These are phyloP conservation scores for Thelaira solivaga DNA, from an alignment of 2,888 invertebrate genomes.

Conservation along the genomic window DNA sequence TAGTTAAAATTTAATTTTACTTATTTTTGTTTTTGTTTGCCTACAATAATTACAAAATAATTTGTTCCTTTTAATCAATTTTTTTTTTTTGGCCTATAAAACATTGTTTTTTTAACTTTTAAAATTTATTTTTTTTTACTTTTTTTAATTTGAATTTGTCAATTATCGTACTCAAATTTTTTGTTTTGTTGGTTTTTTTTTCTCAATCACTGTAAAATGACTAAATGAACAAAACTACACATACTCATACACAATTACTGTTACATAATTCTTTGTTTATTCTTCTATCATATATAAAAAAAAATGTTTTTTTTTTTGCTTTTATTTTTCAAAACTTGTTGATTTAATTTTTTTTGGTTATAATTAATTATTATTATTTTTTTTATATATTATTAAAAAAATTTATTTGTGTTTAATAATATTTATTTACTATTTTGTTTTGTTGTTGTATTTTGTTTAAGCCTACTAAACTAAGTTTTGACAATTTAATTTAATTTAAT, in stretches of 20 bases:
- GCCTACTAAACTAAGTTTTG: slow-evolving; percentile 37
- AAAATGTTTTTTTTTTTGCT: background rate
- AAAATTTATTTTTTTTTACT: background rate
- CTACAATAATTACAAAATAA: background rate
- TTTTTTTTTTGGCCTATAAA: slow-evolving; percentile 41
- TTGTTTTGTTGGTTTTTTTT: too few relatives aligned
- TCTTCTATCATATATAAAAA: too few relatives aligned
- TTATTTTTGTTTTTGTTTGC: slow-evolving; percentile 10
- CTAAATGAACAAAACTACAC: too few relatives aligned
- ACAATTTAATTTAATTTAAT: too few relatives aligned
- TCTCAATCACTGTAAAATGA: too few relatives aligned
- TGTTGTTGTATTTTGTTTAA: slow-evolving; percentile 26
- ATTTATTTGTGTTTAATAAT: slow-evolving; percentile 30
- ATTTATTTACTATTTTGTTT: background rate
- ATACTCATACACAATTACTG: too few relatives aligned
- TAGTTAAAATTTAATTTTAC: background rate
- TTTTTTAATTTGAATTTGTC: slow-evolving; percentile 11
- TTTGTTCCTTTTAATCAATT: slow-evolving; percentile 18
- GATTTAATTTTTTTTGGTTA: slow-evolving; percentile 7
- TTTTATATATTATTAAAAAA: too few relatives aligned
- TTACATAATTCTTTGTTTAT: too few relatives aligned
- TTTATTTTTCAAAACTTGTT: background rate
- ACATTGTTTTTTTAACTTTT: slow-evolving; percentile 2
- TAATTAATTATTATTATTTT: slow-evolving; percentile 37
- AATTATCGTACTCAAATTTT: slow-evolving; percentile 20